Evolutionary conservation across 1,140 invertebrate genomes (phyloP).

Genomic region (Pogonus chalceus): DNA sequence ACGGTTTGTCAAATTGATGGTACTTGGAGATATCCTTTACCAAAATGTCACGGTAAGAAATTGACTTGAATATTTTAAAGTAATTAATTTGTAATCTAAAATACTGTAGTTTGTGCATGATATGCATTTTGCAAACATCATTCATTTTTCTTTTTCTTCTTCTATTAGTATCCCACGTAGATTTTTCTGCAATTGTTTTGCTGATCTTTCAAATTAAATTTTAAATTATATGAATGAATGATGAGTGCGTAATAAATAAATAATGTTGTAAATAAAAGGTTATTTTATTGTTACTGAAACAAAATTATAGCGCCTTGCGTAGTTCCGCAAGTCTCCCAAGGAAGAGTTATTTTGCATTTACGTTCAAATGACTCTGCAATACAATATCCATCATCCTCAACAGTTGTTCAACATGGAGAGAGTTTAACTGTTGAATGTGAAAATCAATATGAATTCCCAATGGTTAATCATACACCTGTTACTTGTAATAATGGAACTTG

Average conservation of each 20-base stretch:
- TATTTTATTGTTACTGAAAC: neutral
- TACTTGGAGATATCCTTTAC: constrained; percentile 84
- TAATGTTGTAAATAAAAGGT: neutral
- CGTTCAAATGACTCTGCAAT: constrained; percentile 43
- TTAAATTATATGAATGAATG: neutral
- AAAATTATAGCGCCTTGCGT: constrained; percentile 67
- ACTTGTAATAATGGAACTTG: constrained; percentile 93
- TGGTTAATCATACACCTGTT: constrained; percentile 59
- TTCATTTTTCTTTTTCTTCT: constrained; percentile 2
- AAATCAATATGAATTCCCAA: constrained; percentile 71
- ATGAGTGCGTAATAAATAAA: neutral
- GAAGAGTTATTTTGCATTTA: constrained; percentile 52
- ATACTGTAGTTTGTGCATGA: neutral
- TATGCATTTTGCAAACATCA: no score
- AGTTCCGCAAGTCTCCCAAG: constrained; percentile 78
- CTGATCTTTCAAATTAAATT: constrained; percentile 2
- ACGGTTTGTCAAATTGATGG: constrained; percentile 87
- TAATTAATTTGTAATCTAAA: neutral
- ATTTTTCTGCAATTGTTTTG: neutral
- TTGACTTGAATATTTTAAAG: neutral
- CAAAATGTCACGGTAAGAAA: constrained; percentile 60
- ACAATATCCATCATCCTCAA: constrained; percentile 40
- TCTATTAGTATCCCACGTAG: neutral
- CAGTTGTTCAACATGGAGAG: constrained; percentile 74
- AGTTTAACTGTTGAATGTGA: constrained; percentile 78